Base-by-base conservation (phyloP, 2,797 vertebrate genomes). In the Morelia viridis region DNA sequence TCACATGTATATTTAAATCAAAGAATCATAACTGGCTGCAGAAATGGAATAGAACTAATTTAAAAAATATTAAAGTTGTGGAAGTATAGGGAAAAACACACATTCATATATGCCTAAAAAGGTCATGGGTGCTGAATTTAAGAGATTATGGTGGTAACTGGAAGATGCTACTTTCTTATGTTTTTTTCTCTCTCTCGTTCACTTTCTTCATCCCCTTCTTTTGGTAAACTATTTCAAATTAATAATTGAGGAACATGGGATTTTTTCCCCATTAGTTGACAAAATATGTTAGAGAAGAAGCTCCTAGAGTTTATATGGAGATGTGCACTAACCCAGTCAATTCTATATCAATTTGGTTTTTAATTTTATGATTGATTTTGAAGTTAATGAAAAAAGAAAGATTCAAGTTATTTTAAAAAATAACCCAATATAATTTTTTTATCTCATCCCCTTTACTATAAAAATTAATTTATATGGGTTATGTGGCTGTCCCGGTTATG, bases 71-170 rank as follows among this genome's bases (percentile, higher is more conserved):
- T 80, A 46, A 80, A 46, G 19, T 46, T 80, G 7, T 80, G 35
- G 35, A 46, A 80, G 22, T 24, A 46, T 53, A 53, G 6, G 50
- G 50, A 53, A 53, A 53, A 53, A 53, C 50, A 53, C 50, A 53
- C 8, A 46, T 80, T 46, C 41, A 80, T 80, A 46, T 7, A 46
- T 4, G 24, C 41, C 76, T 10, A 3, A 80, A 80, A 80, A 50
- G 2, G 5, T 35, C 61, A 1, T 28, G 85, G 24, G 89, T 35
- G 11, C 24, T 7, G 90, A 50, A 88, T 26, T 28, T 1, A 19
- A 89, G 12, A 90, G 15, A 89, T 89, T 0, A 7, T 58, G 0
- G 0, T 88, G 2, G 4, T 0, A 1, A 85, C 0, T 84, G 17
- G 62, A 5, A 7, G 88, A 57, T 31, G 35, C 58, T 92, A 28